Evolutionary conservation across 2,888 invertebrate genomes (phyloP), one percentile per base, ranked within the genome.

Genomic region (Pachydiplax longipennis): DNA sequence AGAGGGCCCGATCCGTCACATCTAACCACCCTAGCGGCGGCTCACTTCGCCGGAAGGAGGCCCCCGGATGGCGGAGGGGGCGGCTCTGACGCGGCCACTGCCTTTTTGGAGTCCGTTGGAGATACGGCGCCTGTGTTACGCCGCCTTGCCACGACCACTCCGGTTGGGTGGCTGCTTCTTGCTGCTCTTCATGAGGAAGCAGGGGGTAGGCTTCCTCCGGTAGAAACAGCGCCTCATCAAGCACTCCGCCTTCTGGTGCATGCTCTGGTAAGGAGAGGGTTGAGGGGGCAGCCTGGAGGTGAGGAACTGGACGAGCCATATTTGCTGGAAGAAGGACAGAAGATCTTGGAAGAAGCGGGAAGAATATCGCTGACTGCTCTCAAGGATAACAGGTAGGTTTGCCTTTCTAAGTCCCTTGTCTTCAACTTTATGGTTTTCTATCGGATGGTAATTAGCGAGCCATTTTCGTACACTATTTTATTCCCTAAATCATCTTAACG

Each of bases 251-350:
- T 94, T 92, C 94, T 94, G 44, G 92, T 92, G 90, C 94, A 94
- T 91, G 93, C 94, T 12, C 93, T 95, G 58, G 95, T 95, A 1
- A 94, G 95, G 91, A 95, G 95, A 92, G 95, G 95, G 4, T 93
- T 95, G 0, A 95, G 95, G 82, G 95, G 95, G 93, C 93, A 95
- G 65, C 94, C 95, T 92, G 93, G 95, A 40, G 95, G 95, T 91
- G 94, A 94, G 22, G 94, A 95, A 37, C 95, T 94, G 92, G 95
- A 95, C 92, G 91, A 91, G 40, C 65, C 61, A 8, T 87, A 61
- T 37, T 61, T 87, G 35, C 58, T 61, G 6, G 87, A 87, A n/a
- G 87, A 87, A 22, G 87, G 87, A 15, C 87, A 87, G 87, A 87
- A 87, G 87, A 58, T 87, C n/a, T 18, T 87, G 61, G 91, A 83